phyloP scores from a whole-genome alignment of 2,113 vertebrate genomes.

The Hiodon alosoides region DNA sequence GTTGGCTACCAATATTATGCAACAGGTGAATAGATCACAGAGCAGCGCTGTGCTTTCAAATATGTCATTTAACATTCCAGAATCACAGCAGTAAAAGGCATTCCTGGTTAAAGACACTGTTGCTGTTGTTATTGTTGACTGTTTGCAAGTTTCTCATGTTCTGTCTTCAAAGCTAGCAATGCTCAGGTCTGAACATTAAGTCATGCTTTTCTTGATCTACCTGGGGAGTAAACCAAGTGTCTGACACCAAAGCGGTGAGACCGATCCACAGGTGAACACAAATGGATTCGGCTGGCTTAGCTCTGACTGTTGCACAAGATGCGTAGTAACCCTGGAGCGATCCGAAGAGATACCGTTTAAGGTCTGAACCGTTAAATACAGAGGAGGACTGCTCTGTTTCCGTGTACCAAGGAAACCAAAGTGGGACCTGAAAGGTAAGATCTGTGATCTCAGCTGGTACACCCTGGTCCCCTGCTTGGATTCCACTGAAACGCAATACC shows the following conservation, averaged over 20 bases:
- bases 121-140: constrained; percentile 17
- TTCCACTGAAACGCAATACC: not conserved
- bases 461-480: too few species aligned
- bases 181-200: constrained; percentile 20
- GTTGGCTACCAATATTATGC: not conserved
- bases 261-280: not conserved
- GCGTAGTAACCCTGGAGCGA: not conserved
- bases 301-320: not conserved
- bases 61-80: constrained; percentile 21
- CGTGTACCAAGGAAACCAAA: too few species aligned
- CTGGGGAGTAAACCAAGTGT: constrained; percentile 8
- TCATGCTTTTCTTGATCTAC: not conserved
- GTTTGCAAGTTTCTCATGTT: not conserved
- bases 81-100: constrained; percentile 14
- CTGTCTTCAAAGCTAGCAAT: constrained; percentile 10
- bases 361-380: not conserved
- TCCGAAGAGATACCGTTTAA: not conserved
- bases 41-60: constrained; percentile 2
- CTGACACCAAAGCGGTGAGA: not conserved
- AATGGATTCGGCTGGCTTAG: not conserved
- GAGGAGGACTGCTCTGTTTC: too few species aligned
- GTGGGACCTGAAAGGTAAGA: too few species aligned
- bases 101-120: constrained; percentile 18
- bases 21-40: constrained; percentile 25
- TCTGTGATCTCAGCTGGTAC: not conserved